These are phyloP conservation scores for Datnioides undecimradiatus DNA, from an alignment of 2,113 vertebrate genomes.

Conservation along the genomic window DNA sequence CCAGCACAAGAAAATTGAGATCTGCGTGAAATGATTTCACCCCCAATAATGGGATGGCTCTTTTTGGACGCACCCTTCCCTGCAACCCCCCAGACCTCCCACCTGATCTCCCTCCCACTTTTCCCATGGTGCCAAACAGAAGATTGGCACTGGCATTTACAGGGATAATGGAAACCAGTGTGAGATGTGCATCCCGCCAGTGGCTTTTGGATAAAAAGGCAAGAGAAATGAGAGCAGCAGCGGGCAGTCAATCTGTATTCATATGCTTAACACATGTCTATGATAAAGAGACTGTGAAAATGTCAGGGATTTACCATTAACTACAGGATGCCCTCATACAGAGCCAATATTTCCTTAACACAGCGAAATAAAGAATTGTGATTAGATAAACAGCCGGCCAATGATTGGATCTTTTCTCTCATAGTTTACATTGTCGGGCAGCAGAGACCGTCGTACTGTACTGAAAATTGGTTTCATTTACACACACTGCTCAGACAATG, in stretches of 20 bases:
- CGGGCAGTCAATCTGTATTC: constrained; percentile 63
- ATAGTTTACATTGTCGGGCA: neutral
- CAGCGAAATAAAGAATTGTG: neutral
- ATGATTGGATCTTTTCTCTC: neutral
- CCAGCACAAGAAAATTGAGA: constrained; percentile 37
- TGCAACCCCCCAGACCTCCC: constrained; percentile 14
- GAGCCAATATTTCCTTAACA: constrained; percentile 31
- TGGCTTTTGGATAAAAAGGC: constrained; percentile 32
- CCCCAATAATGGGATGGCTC: constrained; percentile 58
- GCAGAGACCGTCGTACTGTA: neutral
- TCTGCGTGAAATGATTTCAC: constrained; percentile 61
- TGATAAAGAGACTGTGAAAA: constrained; percentile 59
- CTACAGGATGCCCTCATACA: constrained; percentile 8
- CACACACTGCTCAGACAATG: neutral
- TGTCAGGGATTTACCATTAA: constrained; percentile 48
- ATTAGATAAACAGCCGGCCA: constrained; percentile 6
- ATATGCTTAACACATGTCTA: constrained; percentile 49
- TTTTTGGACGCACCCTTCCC: constrained; percentile 12
- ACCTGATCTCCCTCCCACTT: constrained; percentile 15
- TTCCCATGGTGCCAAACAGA: constrained; percentile 43
- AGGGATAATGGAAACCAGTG: constrained; percentile 75
- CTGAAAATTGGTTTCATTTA: neutral
- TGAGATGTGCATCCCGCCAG: constrained; percentile 61
- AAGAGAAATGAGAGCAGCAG: constrained; percentile 44
- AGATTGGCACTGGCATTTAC: constrained; percentile 73